Evolutionary conservation across 1,140 invertebrate species (phyloP).

Genomic region (Sinella curviseta): DNA sequence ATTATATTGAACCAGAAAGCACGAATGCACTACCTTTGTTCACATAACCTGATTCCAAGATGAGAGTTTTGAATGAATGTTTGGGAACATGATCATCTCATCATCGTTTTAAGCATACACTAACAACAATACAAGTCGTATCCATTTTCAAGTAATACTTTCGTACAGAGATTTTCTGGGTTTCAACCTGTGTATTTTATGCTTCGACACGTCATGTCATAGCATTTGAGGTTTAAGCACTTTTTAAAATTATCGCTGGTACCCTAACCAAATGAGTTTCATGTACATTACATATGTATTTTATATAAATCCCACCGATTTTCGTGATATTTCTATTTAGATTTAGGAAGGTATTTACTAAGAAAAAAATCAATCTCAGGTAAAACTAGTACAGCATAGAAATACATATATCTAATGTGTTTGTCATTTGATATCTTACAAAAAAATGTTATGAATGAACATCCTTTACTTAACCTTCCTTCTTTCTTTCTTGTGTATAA

Average conservation of each 20-base stretch:
- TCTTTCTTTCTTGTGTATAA: no score
- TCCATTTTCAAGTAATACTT: not conserved
- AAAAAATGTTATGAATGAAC: not conserved
- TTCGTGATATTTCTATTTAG: no score
- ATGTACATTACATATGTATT: no score
- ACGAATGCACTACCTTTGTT: not conserved
- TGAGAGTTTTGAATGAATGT: conserved; percentile 6
- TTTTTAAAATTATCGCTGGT: not conserved
- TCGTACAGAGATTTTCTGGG: not conserved
- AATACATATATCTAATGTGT: no score
- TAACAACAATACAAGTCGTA: not conserved
- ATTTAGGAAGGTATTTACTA: no score
- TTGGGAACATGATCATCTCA: not conserved
- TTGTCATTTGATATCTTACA: not conserved
- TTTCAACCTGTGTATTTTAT: not conserved
- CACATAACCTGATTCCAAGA: conserved; percentile 12
- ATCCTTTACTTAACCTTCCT: no score
- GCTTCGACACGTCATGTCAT: not conserved
- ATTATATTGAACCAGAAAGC: not conserved
- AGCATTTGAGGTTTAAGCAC: no score
- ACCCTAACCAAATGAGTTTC: not conserved
- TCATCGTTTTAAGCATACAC: not conserved
- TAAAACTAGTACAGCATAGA: no score
- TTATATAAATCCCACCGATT: no score
- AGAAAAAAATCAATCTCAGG: no score